Evolutionary conservation across 2,797 vertebrate species (phyloP).

Genomic region (Dermochelys coriacea): DNA sequence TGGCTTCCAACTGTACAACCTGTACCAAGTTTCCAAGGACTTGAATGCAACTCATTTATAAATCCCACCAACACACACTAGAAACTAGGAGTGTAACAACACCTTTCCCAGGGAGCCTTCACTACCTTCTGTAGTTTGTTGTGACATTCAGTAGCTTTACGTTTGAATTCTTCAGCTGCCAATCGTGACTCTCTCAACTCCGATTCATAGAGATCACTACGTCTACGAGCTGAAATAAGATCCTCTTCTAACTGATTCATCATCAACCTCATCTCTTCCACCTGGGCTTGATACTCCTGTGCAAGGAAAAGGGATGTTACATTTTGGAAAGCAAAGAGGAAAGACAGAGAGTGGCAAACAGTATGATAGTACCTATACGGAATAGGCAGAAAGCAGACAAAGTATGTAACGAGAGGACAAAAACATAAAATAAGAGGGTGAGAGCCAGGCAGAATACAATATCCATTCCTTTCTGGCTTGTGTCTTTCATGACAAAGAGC

Average conservation of each 20-base stretch:
- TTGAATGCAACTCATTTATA: neutral
- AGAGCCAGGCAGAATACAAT: slow-evolving; percentile 6
- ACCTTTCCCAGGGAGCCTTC: neutral
- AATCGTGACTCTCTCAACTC: slow-evolving; percentile 95
- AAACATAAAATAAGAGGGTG: slow-evolving; percentile 13
- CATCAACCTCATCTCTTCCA: slow-evolving; percentile 97
- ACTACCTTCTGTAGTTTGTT: slow-evolving; percentile 94
- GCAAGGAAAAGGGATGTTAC: slow-evolving; percentile 23
- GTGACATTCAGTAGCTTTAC: slow-evolving; percentile 94
- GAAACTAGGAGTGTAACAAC: neutral
- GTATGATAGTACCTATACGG: neutral
- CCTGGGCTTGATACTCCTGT: slow-evolving; percentile 97
- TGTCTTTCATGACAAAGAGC: neutral
- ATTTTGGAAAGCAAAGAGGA: slow-evolving; percentile 12
- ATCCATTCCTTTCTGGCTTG: neutral
- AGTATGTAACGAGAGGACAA: neutral
- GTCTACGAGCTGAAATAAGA: slow-evolving; percentile 94
- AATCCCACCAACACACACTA: neutral
- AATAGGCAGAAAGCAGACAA: neutral
- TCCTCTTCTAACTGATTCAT: slow-evolving; percentile 98
- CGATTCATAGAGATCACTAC: slow-evolving; percentile 95
- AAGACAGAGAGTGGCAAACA: neutral
- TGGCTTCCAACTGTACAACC: neutral
- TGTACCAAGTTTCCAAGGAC: neutral
- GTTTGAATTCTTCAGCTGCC: slow-evolving; percentile 94